These are phyloP conservation scores for Decapterus maruadsi DNA, from an alignment of 2,797 vertebrate species.

Conservation along the genomic window DNA sequence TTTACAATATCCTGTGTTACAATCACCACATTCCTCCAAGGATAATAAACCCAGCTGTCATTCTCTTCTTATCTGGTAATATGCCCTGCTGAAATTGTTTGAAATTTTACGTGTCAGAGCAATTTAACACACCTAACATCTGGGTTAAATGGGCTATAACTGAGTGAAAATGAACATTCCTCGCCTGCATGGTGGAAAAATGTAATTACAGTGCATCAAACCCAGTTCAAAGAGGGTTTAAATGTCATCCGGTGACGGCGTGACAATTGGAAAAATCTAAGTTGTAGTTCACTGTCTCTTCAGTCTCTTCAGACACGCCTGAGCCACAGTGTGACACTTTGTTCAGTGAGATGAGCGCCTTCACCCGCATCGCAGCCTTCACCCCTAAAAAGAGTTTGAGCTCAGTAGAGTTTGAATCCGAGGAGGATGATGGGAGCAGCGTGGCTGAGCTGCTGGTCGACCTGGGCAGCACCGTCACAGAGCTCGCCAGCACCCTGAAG, in stretches of 20 bases:
- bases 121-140: neutral
- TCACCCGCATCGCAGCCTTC: slow-evolving; percentile 73
- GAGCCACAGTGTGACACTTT: slow-evolving; percentile 63
- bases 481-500: slow-evolving; percentile 69
- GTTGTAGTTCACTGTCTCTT: slow-evolving; percentile 25
- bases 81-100: neutral
- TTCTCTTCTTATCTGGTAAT: neutral
- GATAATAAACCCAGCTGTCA: neutral
- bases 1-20: neutral
- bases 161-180: neutral
- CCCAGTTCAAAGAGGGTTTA: neutral
- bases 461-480: slow-evolving; percentile 72
- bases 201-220: neutral
- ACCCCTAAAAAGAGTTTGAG: slow-evolving; percentile 48
- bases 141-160: neutral
- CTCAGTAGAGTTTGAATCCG: slow-evolving; percentile 15
- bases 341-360: slow-evolving; percentile 85
- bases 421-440: slow-evolving; percentile 57
- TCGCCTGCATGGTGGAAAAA: neutral
- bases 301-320: slow-evolving; percentile 36
- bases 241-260: neutral
- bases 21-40: neutral
- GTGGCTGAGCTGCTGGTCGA: slow-evolving; percentile 68
- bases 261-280: neutral
- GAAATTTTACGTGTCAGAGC: neutral